Base-by-base conservation (phyloP, 2,888 invertebrate species). In the Cheilosia soror region DNA sequence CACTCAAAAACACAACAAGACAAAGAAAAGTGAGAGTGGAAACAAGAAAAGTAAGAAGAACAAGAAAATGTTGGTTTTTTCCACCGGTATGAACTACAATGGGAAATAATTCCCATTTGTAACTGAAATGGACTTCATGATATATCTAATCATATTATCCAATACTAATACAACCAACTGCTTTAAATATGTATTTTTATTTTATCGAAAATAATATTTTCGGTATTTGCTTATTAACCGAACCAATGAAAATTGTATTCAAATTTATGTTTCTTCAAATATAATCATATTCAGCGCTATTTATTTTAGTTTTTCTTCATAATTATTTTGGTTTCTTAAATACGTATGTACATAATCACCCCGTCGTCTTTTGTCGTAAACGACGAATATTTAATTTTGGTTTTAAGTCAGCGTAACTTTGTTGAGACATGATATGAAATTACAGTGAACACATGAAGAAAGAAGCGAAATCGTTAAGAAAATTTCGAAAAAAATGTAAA, bases 41-140 rank as follows among this genome's bases (percentile, higher is more conserved):
- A 89, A 88, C 31, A 92, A 92, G 60, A 92, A 96, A 91, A 96
- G 95, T 89, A 96, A 96, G 90, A 96, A 96, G 89, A 93, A 94
- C 69, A 96, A 96, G 89, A 95, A 95, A 87, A 96, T 96, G 90
- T 92, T 96, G 63, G 93, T 97, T 5, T 96, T 96, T 90, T 94
- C 96, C 33, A 96, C 96, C 5, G 94, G 94, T 88, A 94, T 94
- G 90, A 92, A 91, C 76, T 89, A 89, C 65, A 88, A 85, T 85
- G 89, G 88, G 40, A 89, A 89, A 66, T 89, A 88, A 20, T 9
- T 47, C 2, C 15, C 25, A 42, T 15, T 31, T 37, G 11, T 47
- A 29, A 29, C 29, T 25, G 55, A 20, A 68, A 31, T 13, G 2
- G 31, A 76, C 55, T 63, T 63, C 47, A 57, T 57, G 55, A 55